These are phyloP conservation scores for Amphipyra tragopoginis DNA, from an alignment of 2,888 invertebrate genomes.

Conservation along the genomic window DNA sequence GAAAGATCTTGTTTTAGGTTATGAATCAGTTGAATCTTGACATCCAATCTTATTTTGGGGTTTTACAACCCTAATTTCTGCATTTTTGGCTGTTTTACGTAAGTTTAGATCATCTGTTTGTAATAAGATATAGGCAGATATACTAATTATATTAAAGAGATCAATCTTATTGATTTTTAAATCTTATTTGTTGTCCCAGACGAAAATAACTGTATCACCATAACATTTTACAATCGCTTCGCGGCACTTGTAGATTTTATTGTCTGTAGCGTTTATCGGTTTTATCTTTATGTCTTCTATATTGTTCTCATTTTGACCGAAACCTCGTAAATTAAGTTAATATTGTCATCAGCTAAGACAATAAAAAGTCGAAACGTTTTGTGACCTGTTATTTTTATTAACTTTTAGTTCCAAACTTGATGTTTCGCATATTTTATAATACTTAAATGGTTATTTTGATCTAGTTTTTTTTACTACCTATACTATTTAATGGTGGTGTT, in stretches of 20 bases:
- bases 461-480: neutral
- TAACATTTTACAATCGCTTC: conserved; percentile 1
- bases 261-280: conserved; percentile 18
- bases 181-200: conserved; percentile 7
- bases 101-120: no score
- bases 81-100: no score
- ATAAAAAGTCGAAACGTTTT: conserved; percentile 13
- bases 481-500: neutral
- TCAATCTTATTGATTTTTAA: conserved; percentile 7
- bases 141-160: neutral
- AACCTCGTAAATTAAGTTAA: conserved; percentile 26
- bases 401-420: conserved; percentile 3
- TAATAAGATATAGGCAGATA: neutral
- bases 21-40: no score
- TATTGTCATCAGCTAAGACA: conserved; percentile 26
- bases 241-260: conserved; percentile 12
- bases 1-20: no score
- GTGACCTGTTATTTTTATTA: conserved; percentile 5
- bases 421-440: conserved; percentile 22
- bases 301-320: conserved; percentile 27
- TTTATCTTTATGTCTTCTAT: conserved; percentile 31
- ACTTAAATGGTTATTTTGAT: neutral
- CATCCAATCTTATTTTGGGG: no score
- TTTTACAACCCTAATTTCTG: no score
- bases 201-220: conserved; percentile 21